Base-by-base conservation (phyloP, 2,113 vertebrate genomes). In the Camelus dromedarius region DNA sequence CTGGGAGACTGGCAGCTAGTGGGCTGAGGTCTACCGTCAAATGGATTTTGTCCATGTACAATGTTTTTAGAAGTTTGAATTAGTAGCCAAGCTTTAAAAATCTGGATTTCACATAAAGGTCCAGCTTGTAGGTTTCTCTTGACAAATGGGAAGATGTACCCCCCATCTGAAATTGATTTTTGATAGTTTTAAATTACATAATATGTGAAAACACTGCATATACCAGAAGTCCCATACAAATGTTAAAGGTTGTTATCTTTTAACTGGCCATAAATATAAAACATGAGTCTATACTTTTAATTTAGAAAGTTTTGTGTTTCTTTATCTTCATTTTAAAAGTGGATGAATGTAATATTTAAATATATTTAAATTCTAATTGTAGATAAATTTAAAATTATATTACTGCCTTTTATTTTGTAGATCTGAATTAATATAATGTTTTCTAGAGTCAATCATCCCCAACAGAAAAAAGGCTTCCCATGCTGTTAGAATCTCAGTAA, bases 31-130 rank as follows among this genome's bases (percentile, higher is more conserved):
- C 46, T n/a, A 50, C n/a, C 28, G 3, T 73, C 3, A 14, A 56
- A 56, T 52, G 76, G 58, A 86, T 62, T 77, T 91, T 67, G 18
- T 66, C 46, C 24, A n/a, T n/a, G n/a, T 16, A 48, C 19, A 64
- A 10, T 19, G 19, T 73, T 94, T 93, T 95, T 83, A 77, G 80
- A 77, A 86, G 48, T 88, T 91, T 80, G 56, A 67, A 50, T 84
- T 83, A 73, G 66, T 64, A 79, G 86, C n/a, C 76, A 91, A 62
- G 56, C 28, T 93, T 91, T 88, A 88, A 73, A 91, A 77, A 60
- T 54, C 42, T 50, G 70, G 50, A 81, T 85, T 96, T 88, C 50
- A 79, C 9, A 60, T 91, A 67, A 48, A 77, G 95, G 81, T 91
- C 56, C 56, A 72, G 42, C 35, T 81, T 67, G 48, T 54, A 15